A percentile compares a stretch with the other conserved stretches of the same genome.
Conservation (phyloP, 2,113 vertebrate genomes). For the Hippocampus abdominalis region DNA sequence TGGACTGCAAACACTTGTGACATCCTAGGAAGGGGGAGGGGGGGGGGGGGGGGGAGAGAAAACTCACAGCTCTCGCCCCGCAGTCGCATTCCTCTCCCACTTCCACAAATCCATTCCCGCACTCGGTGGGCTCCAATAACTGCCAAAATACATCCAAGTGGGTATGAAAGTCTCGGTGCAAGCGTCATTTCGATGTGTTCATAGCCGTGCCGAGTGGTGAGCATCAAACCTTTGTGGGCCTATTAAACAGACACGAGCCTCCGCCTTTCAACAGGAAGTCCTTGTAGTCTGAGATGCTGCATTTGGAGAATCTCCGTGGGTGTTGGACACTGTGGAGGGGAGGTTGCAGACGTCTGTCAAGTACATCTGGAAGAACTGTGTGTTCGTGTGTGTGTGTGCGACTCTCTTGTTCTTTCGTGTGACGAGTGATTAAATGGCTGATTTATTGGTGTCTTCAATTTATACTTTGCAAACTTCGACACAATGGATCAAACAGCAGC, state of each 20-base stretch:
- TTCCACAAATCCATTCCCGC: constrained; percentile 96
- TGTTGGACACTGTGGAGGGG: constrained; percentile 79
- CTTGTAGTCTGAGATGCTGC: constrained; percentile 92
- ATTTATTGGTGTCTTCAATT: too few relatives aligned
- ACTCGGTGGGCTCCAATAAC: constrained; percentile 88
- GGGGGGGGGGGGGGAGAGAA: neutral
- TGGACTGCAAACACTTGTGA: constrained; percentile 1
- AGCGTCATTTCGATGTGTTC: neutral
- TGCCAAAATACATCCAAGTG: constrained; percentile 60
- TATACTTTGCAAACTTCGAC: too few relatives aligned
- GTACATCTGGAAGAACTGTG: neutral
- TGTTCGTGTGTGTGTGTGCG: too few relatives aligned
- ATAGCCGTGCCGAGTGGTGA: neutral
- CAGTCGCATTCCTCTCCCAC: constrained; percentile 96
- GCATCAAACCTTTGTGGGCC: constrained; percentile 85
- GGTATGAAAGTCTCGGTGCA: neutral
- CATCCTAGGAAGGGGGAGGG: neutral
- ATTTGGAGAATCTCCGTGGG: constrained; percentile 92
- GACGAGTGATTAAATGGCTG: too few relatives aligned
- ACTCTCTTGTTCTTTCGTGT: too few relatives aligned
- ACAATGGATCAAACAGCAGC: too few relatives aligned
- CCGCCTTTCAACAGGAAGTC: constrained; percentile 92
- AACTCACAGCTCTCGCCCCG: constrained; percentile 83
- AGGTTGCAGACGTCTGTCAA: constrained; percentile 27
- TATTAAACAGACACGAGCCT: constrained; percentile 95